These are phyloP conservation scores for Rhizomys pruinosus DNA, from an alignment of 2,113 vertebrate genomes.

Conservation along the genomic window DNA sequence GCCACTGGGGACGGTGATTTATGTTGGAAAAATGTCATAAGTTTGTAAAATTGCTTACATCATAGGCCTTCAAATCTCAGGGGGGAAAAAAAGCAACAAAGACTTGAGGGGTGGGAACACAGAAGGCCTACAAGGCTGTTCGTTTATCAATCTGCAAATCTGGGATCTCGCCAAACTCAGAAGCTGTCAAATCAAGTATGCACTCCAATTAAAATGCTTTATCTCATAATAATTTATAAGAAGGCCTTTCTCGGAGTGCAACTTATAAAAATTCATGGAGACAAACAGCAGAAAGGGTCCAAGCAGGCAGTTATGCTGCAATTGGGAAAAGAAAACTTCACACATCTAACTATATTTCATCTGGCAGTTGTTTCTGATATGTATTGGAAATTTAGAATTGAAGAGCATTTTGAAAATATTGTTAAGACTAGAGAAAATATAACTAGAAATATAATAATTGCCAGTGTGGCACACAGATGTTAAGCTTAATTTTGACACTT, in stretches of 20 bases:
- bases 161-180: constrained; percentile 62
- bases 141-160: constrained; percentile 76
- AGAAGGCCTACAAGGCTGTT: constrained; percentile 71
- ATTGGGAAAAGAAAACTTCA: not conserved
- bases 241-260: constrained; percentile 55
- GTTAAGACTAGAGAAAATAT: constrained; percentile 19
- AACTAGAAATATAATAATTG: constrained; percentile 25
- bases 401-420: not conserved
- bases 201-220: constrained; percentile 56
- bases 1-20: not conserved
- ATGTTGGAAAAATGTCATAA: constrained; percentile 51
- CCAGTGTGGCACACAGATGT: not conserved
- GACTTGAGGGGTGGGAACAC: not conserved
- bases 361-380: constrained; percentile 17
- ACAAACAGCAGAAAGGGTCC: not conserved
- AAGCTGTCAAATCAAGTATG: constrained; percentile 69
- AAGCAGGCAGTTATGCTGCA: constrained; percentile 22
- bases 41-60: constrained; percentile 70
- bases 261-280: constrained; percentile 53
- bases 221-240: constrained; percentile 59
- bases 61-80: constrained; percentile 43
- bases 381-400: constrained; percentile 43
- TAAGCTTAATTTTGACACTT: not conserved
- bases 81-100: not conserved
- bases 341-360: constrained; percentile 7